Percentiles rank a stretch among this genome's conserved stretches.
Evolutionary conservation across 2,113 vertebrate genomes (phyloP).

Genomic region (Amblyornis subalaris): DNA sequence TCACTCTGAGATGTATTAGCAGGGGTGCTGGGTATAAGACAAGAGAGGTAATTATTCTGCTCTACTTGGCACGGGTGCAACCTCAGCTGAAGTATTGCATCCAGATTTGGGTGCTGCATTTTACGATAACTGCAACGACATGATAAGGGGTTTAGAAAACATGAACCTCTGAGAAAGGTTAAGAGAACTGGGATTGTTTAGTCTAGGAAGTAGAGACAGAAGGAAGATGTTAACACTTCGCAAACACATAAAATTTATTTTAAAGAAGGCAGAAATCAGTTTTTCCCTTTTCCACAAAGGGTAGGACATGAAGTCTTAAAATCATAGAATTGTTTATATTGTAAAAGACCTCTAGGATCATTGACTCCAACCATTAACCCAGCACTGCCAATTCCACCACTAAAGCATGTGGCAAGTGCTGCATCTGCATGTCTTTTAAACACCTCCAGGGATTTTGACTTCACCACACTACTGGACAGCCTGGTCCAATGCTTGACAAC

Average conservation of each 20-base stretch:
- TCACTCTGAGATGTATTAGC: neutral
- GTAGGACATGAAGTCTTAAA: neutral
- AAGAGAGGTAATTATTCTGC: slow-evolving; percentile 54
- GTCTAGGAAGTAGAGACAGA: neutral
- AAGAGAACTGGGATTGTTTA: neutral
- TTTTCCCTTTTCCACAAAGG: neutral
- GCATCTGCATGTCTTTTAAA: neutral
- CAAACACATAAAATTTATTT: neutral
- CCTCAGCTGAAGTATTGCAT: neutral
- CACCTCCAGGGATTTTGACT: neutral
- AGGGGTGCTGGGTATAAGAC: neutral
- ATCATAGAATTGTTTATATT: neutral
- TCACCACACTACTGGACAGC: neutral
- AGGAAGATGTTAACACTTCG: neutral
- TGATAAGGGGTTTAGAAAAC: slow-evolving; percentile 1
- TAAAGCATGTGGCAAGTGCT: neutral
- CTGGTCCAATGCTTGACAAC: neutral
- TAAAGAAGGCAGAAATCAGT: neutral
- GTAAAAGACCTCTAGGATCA: neutral
- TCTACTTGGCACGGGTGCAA: slow-evolving; percentile 43
- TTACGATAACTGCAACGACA: neutral
- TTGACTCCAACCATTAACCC: neutral
- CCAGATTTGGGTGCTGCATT: neutral
- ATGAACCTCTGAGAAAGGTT: neutral
- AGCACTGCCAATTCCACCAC: neutral